These are phyloP conservation scores for Choreutis nemorana DNA, from an alignment of 2,888 invertebrate genomes.

Conservation along the genomic window DNA sequence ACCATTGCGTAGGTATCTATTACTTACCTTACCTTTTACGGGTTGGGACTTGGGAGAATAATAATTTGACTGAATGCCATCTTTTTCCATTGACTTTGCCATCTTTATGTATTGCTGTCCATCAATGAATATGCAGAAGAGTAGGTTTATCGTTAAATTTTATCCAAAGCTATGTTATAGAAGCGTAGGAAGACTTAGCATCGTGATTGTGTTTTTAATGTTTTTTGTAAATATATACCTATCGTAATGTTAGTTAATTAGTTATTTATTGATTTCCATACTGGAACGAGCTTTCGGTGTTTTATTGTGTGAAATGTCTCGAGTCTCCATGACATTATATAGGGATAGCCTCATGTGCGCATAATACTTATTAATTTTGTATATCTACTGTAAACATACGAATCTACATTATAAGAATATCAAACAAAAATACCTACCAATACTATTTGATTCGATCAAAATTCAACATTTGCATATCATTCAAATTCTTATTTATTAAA, in stretches of 20 bases:
- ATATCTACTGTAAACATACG: slow-evolving; percentile 1
- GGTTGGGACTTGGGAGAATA: too few relatives aligned
- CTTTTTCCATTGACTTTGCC: too few relatives aligned
- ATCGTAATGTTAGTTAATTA: slow-evolving; percentile 42
- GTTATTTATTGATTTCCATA: slow-evolving; percentile 56
- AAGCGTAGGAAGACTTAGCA: slow-evolving; percentile 38
- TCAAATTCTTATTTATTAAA: slow-evolving; percentile 18
- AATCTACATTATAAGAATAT: not conserved
- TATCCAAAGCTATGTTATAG: slow-evolving; percentile 58
- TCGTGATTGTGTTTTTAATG: slow-evolving; percentile 30
- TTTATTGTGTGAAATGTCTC: slow-evolving; percentile 29
- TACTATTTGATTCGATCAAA: not conserved
- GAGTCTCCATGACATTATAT: slow-evolving; percentile 47
- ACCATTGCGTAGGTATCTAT: too few relatives aligned
- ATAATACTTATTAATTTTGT: slow-evolving; percentile 1
- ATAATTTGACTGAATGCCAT: too few relatives aligned
- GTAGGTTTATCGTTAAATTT: slow-evolving; percentile 43
- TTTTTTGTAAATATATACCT: slow-evolving; percentile 50
- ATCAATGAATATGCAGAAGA: slow-evolving; percentile 11
- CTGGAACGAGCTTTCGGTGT: slow-evolving; percentile 46
- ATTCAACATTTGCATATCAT: slow-evolving; percentile 17
- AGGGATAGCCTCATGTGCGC: slow-evolving; percentile 17
- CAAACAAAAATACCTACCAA: not conserved
- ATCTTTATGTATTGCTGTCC: too few relatives aligned
- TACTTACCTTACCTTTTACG: too few relatives aligned